phyloP scores from a whole-genome alignment of 2,888 invertebrate genomes.

The Rambutsinella grinnellia region DNA sequence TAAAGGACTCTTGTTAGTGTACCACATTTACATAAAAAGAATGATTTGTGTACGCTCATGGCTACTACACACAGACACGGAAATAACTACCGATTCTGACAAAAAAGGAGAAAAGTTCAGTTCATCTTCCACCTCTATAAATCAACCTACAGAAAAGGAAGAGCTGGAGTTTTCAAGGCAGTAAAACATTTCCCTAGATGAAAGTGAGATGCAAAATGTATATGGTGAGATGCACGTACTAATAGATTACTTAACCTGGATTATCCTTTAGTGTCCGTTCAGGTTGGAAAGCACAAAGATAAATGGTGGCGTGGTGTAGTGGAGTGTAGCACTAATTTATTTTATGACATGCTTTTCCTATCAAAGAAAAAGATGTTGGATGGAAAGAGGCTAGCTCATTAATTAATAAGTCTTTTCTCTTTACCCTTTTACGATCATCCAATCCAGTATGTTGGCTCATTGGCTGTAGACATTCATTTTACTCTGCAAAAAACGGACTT shows the following conservation, averaged over 20 bases:
- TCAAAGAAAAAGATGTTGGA: too few relatives aligned
- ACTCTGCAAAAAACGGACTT: too few relatives aligned
- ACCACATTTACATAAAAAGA: not conserved
- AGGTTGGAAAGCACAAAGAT: too few relatives aligned
- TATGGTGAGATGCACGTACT: not conserved
- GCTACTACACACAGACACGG: not conserved
- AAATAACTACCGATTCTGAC: not conserved
- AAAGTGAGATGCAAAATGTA: not conserved
- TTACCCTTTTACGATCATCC: too few relatives aligned
- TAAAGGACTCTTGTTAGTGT: not conserved
- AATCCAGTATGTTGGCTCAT: too few relatives aligned
- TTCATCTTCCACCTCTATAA: slow-evolving; percentile 22
- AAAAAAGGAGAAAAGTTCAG: slow-evolving; percentile 26
- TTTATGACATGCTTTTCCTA: too few relatives aligned
- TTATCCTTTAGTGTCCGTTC: too few relatives aligned
- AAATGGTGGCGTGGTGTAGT: too few relatives aligned
- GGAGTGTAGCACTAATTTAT: too few relatives aligned
- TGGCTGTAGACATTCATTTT: too few relatives aligned
- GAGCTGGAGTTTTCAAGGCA: not conserved
- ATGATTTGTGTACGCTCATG: slow-evolving; percentile 32
- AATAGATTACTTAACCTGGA: not conserved
- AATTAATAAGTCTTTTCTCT: too few relatives aligned
- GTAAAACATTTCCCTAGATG: not conserved
- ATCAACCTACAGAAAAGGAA: slow-evolving; percentile 33
- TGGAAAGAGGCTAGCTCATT: too few relatives aligned